Evolutionary conservation across 2,888 invertebrate species (phyloP).

Genomic region (Theretra japonica): DNA sequence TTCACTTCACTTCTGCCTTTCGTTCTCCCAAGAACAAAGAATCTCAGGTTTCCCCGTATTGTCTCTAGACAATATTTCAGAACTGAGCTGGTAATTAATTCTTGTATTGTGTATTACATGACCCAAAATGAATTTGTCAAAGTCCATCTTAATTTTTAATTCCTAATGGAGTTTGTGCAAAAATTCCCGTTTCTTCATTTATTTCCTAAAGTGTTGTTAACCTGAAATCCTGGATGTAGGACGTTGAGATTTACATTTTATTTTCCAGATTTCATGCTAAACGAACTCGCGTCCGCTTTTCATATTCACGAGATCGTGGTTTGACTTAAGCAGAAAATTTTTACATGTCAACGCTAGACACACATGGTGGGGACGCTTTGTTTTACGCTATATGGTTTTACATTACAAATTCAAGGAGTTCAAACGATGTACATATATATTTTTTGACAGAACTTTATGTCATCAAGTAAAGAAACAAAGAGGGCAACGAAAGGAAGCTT

Average conservation of each 20-base stretch:
- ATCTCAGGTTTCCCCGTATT: no score
- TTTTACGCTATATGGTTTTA: background rate
- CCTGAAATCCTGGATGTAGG: conserved; percentile 20
- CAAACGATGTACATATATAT: no score
- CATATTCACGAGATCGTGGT: conserved; percentile 19
- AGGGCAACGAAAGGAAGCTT: no score
- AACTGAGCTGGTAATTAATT: no score
- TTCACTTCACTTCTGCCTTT: no score
- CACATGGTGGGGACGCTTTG: background rate
- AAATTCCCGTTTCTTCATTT: conserved; percentile 1
- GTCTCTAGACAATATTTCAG: no score
- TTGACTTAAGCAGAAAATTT: conserved; percentile 1
- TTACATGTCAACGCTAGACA: background rate
- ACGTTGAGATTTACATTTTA: conserved; percentile 13
- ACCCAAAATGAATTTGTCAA: background rate
- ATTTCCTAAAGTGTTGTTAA: conserved; percentile 16
- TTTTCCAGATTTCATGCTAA: conserved; percentile 16
- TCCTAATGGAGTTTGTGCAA: background rate
- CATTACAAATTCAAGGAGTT: background rate
- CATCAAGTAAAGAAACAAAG: no score
- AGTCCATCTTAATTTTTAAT: background rate
- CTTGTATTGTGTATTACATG: background rate
- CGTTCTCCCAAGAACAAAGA: no score
- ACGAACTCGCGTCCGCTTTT: background rate
- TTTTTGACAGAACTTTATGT: no score